Evolutionary conservation across 2,797 vertebrate genomes (phyloP).

Genomic region (Trachurus trachurus): DNA sequence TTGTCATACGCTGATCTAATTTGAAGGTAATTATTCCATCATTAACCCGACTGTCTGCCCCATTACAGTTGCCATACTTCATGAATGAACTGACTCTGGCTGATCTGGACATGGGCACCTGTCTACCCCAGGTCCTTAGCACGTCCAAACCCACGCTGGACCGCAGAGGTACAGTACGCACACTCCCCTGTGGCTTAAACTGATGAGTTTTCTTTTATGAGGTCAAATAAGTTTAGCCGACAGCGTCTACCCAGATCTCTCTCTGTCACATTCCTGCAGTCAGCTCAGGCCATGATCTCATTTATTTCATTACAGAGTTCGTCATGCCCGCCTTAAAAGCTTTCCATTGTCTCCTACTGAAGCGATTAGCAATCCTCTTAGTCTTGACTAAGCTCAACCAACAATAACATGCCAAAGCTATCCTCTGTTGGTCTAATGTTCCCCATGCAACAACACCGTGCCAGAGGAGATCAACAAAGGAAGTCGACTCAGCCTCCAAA

Average conservation of each 20-base stretch:
- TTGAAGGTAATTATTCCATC: too few species aligned
- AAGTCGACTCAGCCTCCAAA: constrained; percentile 23
- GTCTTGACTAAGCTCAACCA: constrained; percentile 40
- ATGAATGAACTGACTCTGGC: constrained; percentile 91
- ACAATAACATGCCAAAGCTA: constrained; percentile 31
- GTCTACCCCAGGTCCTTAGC: constrained; percentile 86
- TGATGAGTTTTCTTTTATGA: neutral
- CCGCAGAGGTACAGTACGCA: constrained; percentile 83
- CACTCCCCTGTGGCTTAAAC: neutral
- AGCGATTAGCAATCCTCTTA: constrained; percentile 73
- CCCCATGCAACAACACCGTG: constrained; percentile 6
- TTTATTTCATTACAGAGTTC: constrained; percentile 49
- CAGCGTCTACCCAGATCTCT: constrained; percentile 15
- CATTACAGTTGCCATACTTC: constrained; percentile 90
- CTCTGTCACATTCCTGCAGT: constrained; percentile 12
- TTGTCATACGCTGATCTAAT: constrained; percentile 1
- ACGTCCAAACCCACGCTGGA: constrained; percentile 88
- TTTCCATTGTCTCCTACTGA: constrained; percentile 56
- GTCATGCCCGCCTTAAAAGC: neutral
- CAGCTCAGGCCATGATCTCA: constrained; percentile 41
- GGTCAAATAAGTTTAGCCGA: neutral
- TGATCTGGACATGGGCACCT: constrained; percentile 91
- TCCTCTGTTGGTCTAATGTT: constrained; percentile 30
- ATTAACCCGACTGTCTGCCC: constrained; percentile 50
- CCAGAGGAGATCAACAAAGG: constrained; percentile 16